Conservation (phyloP, 2,113 vertebrate genomes). For the Aegotheles bennettii region DNA sequence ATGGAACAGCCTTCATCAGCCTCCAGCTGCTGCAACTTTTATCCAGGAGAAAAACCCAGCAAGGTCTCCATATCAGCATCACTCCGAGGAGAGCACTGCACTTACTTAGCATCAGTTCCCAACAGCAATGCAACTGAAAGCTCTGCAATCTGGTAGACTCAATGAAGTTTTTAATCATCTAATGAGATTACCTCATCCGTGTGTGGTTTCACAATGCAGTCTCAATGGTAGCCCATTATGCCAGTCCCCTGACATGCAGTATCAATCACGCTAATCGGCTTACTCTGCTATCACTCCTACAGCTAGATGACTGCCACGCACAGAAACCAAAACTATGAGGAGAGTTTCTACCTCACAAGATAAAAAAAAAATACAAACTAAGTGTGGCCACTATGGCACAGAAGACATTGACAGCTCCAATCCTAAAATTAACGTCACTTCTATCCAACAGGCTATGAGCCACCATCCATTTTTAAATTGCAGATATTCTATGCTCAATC, state of each 20-base stretch:
- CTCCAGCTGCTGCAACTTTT: not conserved
- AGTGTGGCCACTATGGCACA: not conserved
- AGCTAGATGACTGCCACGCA: not conserved
- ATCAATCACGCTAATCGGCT: slow-evolving; percentile 59
- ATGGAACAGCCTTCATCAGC: not conserved
- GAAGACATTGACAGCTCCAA: not conserved
- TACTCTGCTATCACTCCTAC: slow-evolving; percentile 16
- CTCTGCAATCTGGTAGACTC: slow-evolving; percentile 31
- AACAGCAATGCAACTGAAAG: slow-evolving; percentile 47
- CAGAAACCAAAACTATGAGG: not conserved
- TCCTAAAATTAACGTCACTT: not conserved
- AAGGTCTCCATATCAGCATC: not conserved
- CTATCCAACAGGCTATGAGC: not conserved
- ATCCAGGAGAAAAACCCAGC: not conserved
- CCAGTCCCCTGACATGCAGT: slow-evolving; percentile 59
- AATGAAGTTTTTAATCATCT: slow-evolving; percentile 64
- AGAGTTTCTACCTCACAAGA: not conserved
- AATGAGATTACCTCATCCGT: slow-evolving; percentile 70
- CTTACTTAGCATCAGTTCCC: slow-evolving; percentile 23
- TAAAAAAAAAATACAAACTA: not conserved
- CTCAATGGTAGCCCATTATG: slow-evolving; percentile 63
- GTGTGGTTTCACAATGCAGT: slow-evolving; percentile 45
- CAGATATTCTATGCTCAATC: not conserved
- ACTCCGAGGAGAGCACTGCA: not conserved
- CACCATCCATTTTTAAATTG: accelerated